Percentiles rank a stretch among this genome's conserved stretches.
phyloP scores from a whole-genome alignment of 2,888 invertebrate genomes.

The Cerceris rybyensis region DNA sequence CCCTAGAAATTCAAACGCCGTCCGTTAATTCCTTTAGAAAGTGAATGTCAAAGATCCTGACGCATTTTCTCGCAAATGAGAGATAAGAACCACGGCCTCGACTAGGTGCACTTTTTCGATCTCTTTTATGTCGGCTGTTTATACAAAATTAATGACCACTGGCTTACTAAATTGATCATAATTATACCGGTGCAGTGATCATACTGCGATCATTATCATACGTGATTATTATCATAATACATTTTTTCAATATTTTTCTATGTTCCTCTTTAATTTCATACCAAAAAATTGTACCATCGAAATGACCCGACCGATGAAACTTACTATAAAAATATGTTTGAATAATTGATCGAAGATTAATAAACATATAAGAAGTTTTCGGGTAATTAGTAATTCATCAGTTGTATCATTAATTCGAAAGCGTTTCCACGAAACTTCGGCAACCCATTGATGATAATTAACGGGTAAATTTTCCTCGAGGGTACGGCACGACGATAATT shows the following conservation, averaged over 20 bases:
- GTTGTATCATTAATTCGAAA: neutral
- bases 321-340: neutral
- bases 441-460: neutral
- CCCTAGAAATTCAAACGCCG: constrained; percentile 1
- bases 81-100: constrained; percentile 52
- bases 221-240: neutral
- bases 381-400: neutral
- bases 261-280: no score
- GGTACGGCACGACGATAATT: neutral
- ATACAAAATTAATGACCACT: constrained; percentile 31
- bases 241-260: neutral
- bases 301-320: constrained; percentile 6
- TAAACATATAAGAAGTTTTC: neutral
- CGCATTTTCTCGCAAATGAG: constrained; percentile 37
- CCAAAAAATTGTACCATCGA: neutral
- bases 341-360: neutral
- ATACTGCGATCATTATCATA: neutral
- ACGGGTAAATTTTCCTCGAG: no score
- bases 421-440: neutral
- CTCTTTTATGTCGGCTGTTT: constrained; percentile 12
- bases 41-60: constrained; percentile 55
- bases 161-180: constrained; percentile 19
- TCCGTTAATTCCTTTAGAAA: constrained; percentile 50
- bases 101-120: constrained; percentile 30
- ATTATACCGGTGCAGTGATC: constrained; percentile 24